Conservation (phyloP, 1,140 invertebrate genomes). For the Euglossa dilemma region DNA sequence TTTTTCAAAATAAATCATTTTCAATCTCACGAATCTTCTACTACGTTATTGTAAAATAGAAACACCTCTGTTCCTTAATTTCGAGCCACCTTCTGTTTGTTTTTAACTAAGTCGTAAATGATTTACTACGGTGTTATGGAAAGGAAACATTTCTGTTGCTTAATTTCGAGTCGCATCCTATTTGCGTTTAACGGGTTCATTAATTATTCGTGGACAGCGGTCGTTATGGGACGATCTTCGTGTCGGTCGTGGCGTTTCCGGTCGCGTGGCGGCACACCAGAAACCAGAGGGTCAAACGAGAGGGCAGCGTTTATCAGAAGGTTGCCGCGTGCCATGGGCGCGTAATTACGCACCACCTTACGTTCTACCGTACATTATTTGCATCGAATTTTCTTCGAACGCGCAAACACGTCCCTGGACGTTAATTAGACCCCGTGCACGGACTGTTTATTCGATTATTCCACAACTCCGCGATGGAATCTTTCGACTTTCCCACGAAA, state of each 20-base stretch:
- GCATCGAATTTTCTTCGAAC: slow-evolving; percentile 39
- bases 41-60: too few relatives aligned
- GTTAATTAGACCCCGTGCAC: slow-evolving; percentile 41
- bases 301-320: slow-evolving; percentile 68
- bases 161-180: not conserved
- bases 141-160: not conserved
- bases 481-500: slow-evolving; percentile 53
- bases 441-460: slow-evolving; percentile 39
- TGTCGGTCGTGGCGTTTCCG: slow-evolving; percentile 65
- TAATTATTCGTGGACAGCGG: slow-evolving; percentile 49
- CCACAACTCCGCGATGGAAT: slow-evolving; percentile 40
- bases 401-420: slow-evolving; percentile 36
- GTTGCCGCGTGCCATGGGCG: slow-evolving; percentile 74
- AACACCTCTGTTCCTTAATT: not conserved
- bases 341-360: slow-evolving; percentile 70
- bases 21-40: too few relatives aligned
- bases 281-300: slow-evolving; percentile 67
- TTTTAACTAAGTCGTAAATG: too few relatives aligned
- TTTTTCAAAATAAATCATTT: too few relatives aligned
- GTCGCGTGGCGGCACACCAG: slow-evolving; percentile 69
- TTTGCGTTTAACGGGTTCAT: slow-evolving; percentile 7
- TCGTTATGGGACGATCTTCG: slow-evolving; percentile 36
- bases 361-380: slow-evolving; percentile 5
- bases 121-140: too few relatives aligned
- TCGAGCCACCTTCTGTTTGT: too few relatives aligned